Evolutionary conservation across 2,797 vertebrate species (phyloP), one percentile per base, ranked within the genome.

Genomic region (Pelobates cultripes): DNA sequence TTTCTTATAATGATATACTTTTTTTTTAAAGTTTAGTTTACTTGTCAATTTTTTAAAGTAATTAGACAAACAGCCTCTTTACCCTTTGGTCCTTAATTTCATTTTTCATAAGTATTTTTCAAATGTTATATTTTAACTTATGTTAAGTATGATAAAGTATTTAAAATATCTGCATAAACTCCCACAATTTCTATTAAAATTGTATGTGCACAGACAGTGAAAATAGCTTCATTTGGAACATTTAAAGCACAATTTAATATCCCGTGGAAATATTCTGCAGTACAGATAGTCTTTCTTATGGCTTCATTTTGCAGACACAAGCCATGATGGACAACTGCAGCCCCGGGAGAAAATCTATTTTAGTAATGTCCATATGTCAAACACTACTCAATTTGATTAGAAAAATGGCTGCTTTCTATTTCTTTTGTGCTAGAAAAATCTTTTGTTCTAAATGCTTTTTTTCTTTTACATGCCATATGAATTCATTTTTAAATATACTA

Each of bases 301-400:
- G 53, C 55, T 81, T 53, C 15, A 67, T 7, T 72, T 45, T 57
- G 42, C 17, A 73, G 73, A 57, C 74, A 77, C 60, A 77, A 73
- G 74, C 60, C 45, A 3, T 77, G 69, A 82, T 82, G 45, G 75
- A 82, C 75, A 77, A 77, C 60, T 72, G 74, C 69, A 76, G 61
- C 75, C 80, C 28, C 53, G 67, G 80, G 80, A 73, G 17, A 82
- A 82, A 82, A 77, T 82, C 80, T 77, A 82, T 82, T 82, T 76
- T 64, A 13, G 69, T 77, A 77, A 72, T 66, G 57, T 73, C 75
- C 75, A 67, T 55, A 77, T 67, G 80, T 82, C 74, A 77, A 82
- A 55, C 60, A 67, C 68, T 68, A 77, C 69, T 68, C 80, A 82
- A 45, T 68, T 42, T 77, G 45, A 77, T 77, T 77, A 73, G 75